Base-by-base conservation (phyloP, 2,888 invertebrate species). In the Clunio marinus region DNA sequence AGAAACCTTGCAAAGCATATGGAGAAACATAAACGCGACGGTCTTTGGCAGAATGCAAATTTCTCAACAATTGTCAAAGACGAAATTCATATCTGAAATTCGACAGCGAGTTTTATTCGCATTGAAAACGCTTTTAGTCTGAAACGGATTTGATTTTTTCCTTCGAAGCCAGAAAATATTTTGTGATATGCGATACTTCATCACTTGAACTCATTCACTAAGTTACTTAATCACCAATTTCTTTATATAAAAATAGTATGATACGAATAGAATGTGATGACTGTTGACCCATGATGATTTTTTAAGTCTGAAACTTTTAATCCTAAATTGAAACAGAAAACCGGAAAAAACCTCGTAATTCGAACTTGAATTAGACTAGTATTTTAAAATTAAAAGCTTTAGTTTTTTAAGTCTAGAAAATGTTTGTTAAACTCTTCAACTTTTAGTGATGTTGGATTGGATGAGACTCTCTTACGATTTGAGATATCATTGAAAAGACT, bases 1-100 rank as follows among this genome's bases (percentile, higher is more conserved):
- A 70, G 74, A 7, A 74, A 73, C 71, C 71, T 74, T 35, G 72
- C 72, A 27, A 73, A 73, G 24, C 74, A 74, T 45, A 74, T 74
- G 72, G 72, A 73, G 68, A 59, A 70, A 41, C 72, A 73, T 69
- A 69, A 68, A 67, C 70, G 70, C 45, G 70, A 70, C 45, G 63
- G 63, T 59, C 63, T 37, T 51, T 62, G 68, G 28, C 51, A 51
- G 22, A 15, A 51, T 17, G 17, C 17, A 2, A 20, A 2, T n/a
- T 41, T n/a, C 41, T n/a, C 10, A 3, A 3, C 41, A 10, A 41
- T 41, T n/a, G n/a, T n/a, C n/a, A 41, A 41, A 41, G 41, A 51
- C 10, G 51, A 51, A 51, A 51, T 51, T 51, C 51, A 51, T 7
- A 51, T 51, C 10, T 51, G 20, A 51, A 51, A 32, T 5, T 22